A percentile compares a stretch with the other conserved stretches of the same genome.
Conservation (phyloP, 2,797 vertebrate genomes). For the Pseudochirops cupreus region DNA sequence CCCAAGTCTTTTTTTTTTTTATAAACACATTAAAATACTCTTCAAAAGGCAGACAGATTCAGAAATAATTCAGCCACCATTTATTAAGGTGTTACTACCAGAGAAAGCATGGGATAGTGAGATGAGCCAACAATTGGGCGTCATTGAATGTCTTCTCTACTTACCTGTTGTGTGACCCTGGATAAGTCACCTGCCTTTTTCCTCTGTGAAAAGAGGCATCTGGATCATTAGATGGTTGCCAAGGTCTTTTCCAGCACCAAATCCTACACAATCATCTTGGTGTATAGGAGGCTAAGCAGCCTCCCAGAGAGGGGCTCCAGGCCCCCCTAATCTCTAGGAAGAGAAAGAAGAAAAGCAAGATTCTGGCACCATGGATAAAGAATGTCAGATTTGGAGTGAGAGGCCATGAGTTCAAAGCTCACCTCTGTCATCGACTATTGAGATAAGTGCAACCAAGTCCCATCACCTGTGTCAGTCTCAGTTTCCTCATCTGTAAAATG, state of each 20-base stretch:
- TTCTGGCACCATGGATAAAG: not conserved
- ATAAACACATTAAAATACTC: not conserved
- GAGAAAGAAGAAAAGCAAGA: not conserved
- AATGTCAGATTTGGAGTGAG: not conserved
- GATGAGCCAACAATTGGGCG: not conserved
- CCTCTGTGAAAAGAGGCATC: not conserved
- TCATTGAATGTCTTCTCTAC: not conserved
- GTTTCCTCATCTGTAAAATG: constrained; percentile 5
- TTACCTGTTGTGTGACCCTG: not conserved
- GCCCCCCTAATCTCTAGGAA: not conserved
- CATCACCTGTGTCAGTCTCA: not conserved
- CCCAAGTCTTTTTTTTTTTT: not conserved
- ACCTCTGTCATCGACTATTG: not conserved
- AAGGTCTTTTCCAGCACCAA: not conserved
- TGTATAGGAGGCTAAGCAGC: not conserved
- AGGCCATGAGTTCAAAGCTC: not conserved
- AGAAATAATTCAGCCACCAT: not conserved
- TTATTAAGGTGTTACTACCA: not conserved
- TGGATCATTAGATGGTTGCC: not conserved
- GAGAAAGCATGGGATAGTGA: not conserved
- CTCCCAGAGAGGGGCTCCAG: not conserved
- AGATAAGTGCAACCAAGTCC: not conserved
- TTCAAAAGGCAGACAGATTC: not conserved
- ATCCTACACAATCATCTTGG: not conserved
- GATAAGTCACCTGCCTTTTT: not conserved